phyloP scores from a whole-genome alignment of 2,888 invertebrate genomes.

The Apodemia arnacis region DNA sequence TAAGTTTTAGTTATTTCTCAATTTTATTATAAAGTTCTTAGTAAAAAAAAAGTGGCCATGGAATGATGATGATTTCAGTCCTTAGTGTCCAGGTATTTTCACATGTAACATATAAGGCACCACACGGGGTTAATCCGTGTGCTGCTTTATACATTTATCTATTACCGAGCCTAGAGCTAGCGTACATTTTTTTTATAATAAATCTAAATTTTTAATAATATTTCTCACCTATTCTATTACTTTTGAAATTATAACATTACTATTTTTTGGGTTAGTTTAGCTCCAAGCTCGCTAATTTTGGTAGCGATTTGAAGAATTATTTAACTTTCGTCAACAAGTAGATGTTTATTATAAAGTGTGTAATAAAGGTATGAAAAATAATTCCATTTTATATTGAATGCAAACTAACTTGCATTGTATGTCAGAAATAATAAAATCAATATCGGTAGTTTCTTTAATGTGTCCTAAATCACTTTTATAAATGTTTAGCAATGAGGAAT shows the following conservation, averaged over 20 bases:
- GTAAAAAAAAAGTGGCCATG: background rate
- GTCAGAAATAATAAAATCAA: background rate
- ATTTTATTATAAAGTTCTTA: background rate
- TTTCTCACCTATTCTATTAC: no score
- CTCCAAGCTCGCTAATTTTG: background rate
- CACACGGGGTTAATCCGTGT: no score
- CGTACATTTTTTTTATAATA: no score
- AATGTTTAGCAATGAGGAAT: slow-evolving; percentile 9
- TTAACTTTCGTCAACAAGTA: background rate
- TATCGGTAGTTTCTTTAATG: background rate
- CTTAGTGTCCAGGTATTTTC: background rate
- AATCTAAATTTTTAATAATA: no score
- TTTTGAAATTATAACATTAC: no score
- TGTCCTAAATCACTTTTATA: slow-evolving; percentile 1
- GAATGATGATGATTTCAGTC: no score
- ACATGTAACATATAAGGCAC: background rate
- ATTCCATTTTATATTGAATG: background rate
- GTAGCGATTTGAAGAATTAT: background rate
- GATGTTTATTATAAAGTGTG: background rate
- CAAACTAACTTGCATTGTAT: slow-evolving; percentile 1
- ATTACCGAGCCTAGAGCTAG: no score
- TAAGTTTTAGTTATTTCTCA: background rate
- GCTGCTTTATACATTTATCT: no score
- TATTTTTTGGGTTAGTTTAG: background rate
- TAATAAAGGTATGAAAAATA: background rate